Base-by-base conservation (phyloP, 1,140 invertebrate species). In the Bombus polaris region DNA sequence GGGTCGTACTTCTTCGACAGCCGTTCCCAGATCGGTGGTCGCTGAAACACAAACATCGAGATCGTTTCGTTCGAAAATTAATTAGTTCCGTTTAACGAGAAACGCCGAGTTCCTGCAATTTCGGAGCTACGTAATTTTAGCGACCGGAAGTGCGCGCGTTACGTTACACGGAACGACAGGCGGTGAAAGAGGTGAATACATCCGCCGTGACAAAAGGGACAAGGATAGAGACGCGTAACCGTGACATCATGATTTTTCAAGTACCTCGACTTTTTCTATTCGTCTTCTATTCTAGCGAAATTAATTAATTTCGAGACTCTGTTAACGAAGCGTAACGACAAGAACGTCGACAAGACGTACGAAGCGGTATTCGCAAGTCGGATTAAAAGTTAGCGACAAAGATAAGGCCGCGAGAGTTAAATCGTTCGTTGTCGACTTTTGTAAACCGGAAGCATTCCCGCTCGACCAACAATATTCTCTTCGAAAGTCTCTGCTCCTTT, bases 1-100 rank as follows among this genome's bases (percentile, higher is more conserved):
- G 96, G 96, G 88, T 97, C 97, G 88, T 95, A 97, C 90, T 96
- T 96, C 37, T 91, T 94, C 75, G 95, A 93, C 68, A 97, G 90
- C 42, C 94, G 92, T 13, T 96, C 94, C 96, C 96, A 97, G 57
- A 96, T 91, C 0, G 94, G 93, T 6, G 94, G 93, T 76, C 96
- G 95, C 68, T 96, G 94, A 96, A 96, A 96, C 74, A 95, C 87
- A 77, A 93, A 92, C 22, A 25, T 32, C 28, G 2, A 18, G 8
- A 78, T 71, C 35, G 25, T 42, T 35, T 81, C 8, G 37, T 75
- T 75, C 18, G 25, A 10, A 18, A 37, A n/a, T 57, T 22, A 35
- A 15, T 37, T 42, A 3, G 25, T 25, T 25, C 22, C 10, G n/a
- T 32, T 22, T 2, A 18, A 39, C 37, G 47, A 22, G 18, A 0